These are phyloP conservation scores for Hyphantria cunea DNA, from an alignment of 1,140 invertebrate species.

Conservation along the genomic window DNA sequence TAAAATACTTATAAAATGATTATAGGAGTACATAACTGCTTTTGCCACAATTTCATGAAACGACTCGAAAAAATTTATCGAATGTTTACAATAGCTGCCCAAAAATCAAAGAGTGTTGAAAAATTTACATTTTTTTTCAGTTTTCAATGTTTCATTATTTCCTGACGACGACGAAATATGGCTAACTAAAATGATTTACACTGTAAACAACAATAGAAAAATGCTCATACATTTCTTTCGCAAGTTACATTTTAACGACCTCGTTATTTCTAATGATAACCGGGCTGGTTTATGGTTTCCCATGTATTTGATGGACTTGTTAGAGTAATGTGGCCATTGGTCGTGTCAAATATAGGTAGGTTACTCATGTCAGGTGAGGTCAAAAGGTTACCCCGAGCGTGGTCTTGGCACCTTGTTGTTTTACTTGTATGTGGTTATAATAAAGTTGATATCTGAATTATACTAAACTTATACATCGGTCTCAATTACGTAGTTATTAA, in stretches of 20 bases:
- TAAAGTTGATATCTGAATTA: not conserved
- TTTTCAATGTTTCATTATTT: too few relatives aligned
- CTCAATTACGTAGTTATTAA: too few relatives aligned
- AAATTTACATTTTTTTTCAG: too few relatives aligned
- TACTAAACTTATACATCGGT: too few relatives aligned
- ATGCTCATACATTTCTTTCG: not conserved
- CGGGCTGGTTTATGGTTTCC: not conserved
- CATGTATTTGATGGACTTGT: slow-evolving; percentile 16
- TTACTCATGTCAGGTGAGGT: not conserved
- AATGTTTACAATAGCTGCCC: too few relatives aligned
- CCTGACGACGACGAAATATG: too few relatives aligned
- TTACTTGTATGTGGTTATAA: not conserved
- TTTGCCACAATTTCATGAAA: too few relatives aligned
- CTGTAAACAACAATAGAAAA: too few relatives aligned
- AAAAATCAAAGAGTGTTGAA: too few relatives aligned
- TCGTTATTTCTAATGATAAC: slow-evolving; percentile 6
- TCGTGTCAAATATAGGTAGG: slow-evolving; percentile 9
- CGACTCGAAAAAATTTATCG: too few relatives aligned
- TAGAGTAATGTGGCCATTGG: slow-evolving; percentile 1
- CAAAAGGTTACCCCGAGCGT: not conserved
- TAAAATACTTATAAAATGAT: not conserved
- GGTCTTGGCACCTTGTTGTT: not conserved
- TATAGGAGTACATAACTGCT: too few relatives aligned
- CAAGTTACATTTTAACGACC: slow-evolving; percentile 10
- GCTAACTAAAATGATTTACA: too few relatives aligned